A percentile compares a stretch with the other conserved stretches of the same genome.
These are phyloP conservation scores for Drosophila teissieri DNA, from an alignment of 1,140 invertebrate species.

Conservation along the genomic window DNA sequence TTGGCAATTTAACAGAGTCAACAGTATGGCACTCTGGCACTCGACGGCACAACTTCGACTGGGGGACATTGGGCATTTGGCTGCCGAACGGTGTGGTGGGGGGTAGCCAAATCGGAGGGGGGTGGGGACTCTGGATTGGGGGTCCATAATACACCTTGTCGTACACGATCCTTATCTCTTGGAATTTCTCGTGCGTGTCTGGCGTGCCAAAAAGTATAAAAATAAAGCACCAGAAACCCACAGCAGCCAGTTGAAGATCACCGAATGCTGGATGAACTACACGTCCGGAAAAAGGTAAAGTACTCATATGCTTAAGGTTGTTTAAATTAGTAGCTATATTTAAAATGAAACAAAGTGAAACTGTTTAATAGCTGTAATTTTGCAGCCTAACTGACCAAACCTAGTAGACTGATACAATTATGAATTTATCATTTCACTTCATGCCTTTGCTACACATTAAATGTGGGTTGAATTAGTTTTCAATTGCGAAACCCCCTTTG, in stretches of 20 bases:
- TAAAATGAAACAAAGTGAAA: too few relatives aligned
- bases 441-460: too few relatives aligned
- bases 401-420: too few relatives aligned
- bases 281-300: too few relatives aligned
- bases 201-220: conserved; percentile 75
- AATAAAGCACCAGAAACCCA: conserved; percentile 48
- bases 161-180: conserved; percentile 84
- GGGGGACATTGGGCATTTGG: conserved; percentile 4
- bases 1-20: conserved; percentile 83
- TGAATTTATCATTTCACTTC: too few relatives aligned
- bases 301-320: too few relatives aligned
- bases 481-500: too few relatives aligned
- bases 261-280: conserved; percentile 30
- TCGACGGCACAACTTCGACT: conserved; percentile 45
- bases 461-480: too few relatives aligned
- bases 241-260: background rate
- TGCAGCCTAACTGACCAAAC: too few relatives aligned
- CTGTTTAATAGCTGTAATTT: too few relatives aligned
- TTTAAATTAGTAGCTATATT: too few relatives aligned
- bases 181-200: conserved; percentile 81
- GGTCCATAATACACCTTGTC: conserved; percentile 84
- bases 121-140: conserved; percentile 35
- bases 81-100: conserved; percentile 3
- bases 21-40: conserved; percentile 83
- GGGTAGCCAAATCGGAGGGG: conserved; percentile 3